These are phyloP conservation scores for Aurelia sp. DNA, from an alignment of 30 jellyfish, hydroid and myxozoan genomes.

Conservation along the genomic window DNA sequence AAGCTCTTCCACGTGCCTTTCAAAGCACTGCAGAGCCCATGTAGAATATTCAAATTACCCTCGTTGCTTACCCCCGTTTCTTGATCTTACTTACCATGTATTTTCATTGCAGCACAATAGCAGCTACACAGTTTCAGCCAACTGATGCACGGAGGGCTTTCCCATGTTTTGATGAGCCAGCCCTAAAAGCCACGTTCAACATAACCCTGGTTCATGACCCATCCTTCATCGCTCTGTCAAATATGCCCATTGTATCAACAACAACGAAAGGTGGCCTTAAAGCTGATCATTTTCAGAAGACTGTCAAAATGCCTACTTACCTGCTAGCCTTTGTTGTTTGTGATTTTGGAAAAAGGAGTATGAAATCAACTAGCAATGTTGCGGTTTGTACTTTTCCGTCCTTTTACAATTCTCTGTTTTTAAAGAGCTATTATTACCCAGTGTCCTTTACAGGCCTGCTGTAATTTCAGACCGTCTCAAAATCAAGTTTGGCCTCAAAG, in stretches of 20 bases:
- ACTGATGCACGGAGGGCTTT: conserved; percentile 92
- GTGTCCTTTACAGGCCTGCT: too few relatives aligned
- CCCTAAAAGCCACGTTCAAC: conserved; percentile 85
- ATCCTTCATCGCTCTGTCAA: conserved; percentile 67
- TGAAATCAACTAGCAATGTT: conserved; percentile 31
- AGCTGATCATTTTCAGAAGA: conserved; percentile 61
- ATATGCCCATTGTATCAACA: conserved; percentile 82
- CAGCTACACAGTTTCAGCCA: conserved; percentile 97
- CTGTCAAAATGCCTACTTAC: conserved; percentile 89
- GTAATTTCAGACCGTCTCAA: too few relatives aligned
- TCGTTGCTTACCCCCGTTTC: background rate
- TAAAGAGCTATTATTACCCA: too few relatives aligned
- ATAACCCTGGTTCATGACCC: conserved; percentile 71
- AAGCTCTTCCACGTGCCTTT: too few relatives aligned
- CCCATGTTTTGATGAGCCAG: conserved; percentile 98
- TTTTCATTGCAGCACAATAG: conserved; percentile 57
- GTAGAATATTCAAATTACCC: background rate
- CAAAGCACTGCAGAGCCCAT: too few relatives aligned
- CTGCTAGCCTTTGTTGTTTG: conserved; percentile 87
- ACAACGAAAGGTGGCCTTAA: conserved; percentile 21
- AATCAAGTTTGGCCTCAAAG: too few relatives aligned
- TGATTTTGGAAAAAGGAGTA: conserved; percentile 66
- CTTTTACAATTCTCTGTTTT: too few relatives aligned
- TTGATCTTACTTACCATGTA: background rate
- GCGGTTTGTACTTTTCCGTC: conserved; percentile 9